phyloP scores from a whole-genome alignment of 2,113 vertebrate species.

The Anser brachyrhynchus region DNA sequence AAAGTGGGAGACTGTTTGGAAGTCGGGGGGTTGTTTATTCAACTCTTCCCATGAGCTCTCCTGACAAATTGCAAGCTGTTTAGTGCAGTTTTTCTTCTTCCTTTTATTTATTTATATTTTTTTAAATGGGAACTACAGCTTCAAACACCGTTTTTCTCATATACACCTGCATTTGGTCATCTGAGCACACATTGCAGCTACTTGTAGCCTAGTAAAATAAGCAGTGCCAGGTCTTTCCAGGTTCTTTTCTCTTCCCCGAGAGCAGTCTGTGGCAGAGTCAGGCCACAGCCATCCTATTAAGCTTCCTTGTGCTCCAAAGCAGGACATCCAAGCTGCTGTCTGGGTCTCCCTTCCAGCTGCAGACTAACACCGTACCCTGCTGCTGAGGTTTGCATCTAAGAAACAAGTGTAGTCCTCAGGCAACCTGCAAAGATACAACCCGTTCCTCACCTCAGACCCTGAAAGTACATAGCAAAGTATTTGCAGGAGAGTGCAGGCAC shows the following conservation, averaged over 20 bases:
- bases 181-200: not conserved
- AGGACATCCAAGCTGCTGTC: not conserved
- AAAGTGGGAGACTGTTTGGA: constrained; percentile 32
- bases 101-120: not conserved
- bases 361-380: not conserved
- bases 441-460: not conserved
- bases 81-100: not conserved
- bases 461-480: not conserved
- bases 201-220: not conserved
- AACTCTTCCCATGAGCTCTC: not conserved
- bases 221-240: not conserved
- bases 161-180: not conserved
- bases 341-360: not conserved
- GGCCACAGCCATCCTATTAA: not conserved
- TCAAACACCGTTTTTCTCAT: not conserved
- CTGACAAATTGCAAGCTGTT: not conserved
- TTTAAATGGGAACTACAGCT: not conserved
- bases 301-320: not conserved
- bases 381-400: not conserved
- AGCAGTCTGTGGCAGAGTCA: not conserved
- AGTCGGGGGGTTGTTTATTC: not conserved
- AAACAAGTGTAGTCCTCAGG: not conserved
- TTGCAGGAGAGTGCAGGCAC: not conserved
- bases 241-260: not conserved
- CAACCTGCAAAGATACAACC: not conserved